Evolutionary conservation across 2,797 vertebrate species (phyloP).

Genomic region (Trematomus bernacchii): DNA sequence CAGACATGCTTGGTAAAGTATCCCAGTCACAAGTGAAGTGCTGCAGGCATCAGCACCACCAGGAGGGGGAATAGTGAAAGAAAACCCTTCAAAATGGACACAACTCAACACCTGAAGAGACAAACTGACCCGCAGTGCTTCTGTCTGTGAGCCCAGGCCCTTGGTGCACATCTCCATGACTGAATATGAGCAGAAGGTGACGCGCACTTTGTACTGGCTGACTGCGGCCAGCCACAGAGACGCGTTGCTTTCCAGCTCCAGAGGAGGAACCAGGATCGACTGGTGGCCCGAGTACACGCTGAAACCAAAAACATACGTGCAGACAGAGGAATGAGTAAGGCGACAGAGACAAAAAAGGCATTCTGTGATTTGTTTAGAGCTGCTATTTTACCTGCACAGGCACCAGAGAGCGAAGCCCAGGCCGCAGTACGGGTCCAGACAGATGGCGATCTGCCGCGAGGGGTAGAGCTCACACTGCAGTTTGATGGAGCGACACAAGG

Average conservation of each 20-base stretch:
- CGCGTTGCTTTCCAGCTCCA: constrained; percentile 95
- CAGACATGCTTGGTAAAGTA: constrained; percentile 12
- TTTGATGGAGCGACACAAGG: constrained; percentile 98
- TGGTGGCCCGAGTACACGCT: constrained; percentile 97
- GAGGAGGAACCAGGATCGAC: constrained; percentile 95
- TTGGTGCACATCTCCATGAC: constrained; percentile 99
- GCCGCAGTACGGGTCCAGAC: constrained; percentile 97
- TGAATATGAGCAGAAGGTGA: constrained; percentile 97
- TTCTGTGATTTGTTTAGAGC: neutral
- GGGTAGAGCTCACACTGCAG: constrained; percentile 98
- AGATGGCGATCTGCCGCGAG: constrained; percentile 96
- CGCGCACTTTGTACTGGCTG: constrained; percentile 95
- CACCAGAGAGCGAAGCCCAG: constrained; percentile 98
- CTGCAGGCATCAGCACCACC: constrained; percentile 6
- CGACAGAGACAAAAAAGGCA: neutral
- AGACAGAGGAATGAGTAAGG: constrained; percentile 19
- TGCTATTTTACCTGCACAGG: constrained; percentile 86
- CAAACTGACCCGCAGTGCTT: constrained; percentile 89
- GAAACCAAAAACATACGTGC: constrained; percentile 49
- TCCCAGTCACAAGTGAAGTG: neutral
- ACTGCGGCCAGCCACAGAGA: constrained; percentile 95
- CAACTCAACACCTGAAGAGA: constrained; percentile 13
- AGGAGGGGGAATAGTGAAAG: constrained; percentile 3
- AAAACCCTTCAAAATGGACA: neutral
- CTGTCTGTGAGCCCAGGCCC: constrained; percentile 93